Evolutionary conservation across 1,140 invertebrate species (phyloP), one percentile per base, ranked within the genome.

Genomic region (Diachasma alloeum): DNA sequence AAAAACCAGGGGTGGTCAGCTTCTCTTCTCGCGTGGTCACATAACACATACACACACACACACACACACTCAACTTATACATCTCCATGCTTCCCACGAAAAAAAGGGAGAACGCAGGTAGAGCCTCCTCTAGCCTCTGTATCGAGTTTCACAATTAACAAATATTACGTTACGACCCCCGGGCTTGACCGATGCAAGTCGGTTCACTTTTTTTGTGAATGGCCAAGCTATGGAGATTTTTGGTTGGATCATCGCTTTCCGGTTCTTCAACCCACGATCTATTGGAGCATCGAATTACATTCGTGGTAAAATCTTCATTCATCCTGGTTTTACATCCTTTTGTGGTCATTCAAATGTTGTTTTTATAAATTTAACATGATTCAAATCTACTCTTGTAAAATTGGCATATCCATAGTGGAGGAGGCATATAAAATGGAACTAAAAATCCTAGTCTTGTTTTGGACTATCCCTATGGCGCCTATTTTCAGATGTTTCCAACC

Each of bases 81-180:
- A 56, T 26, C 13, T 66, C n/a, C 36, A 19, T 9, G 11, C 66
- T 68, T 68, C 66, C 66, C 66, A 68, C 66, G 66, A 63, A 19
- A 56, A 19, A 56, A 56, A 56, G 59, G 59, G 4, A 68, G n/a
- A 36, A 37, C 10, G 26, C 66, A 68, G 66, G 66, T 68, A 68
- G 72, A 82, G 63, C 2, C n/a, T n/a, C 66, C 13, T 66, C 76
- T n/a, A 72, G 39, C 22, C 59, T 39, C 63, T 74, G 79, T 69
- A 80, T 86, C 81, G 77, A 82, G 69, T 86, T 86, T 82, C 85
- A 85, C 84, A 84, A 86, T 86, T 85, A 86, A 86, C 84, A 85
- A 84, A 85, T 83, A 83, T 85, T 84, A 79, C 81, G 79, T 84
- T 84, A 85, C 46, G 78, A 80, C 80, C 72, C 67, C 67, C 67